These are phyloP conservation scores for Nansenia antarctica DNA, from an alignment of 2,113 vertebrate species.

Conservation along the genomic window DNA sequence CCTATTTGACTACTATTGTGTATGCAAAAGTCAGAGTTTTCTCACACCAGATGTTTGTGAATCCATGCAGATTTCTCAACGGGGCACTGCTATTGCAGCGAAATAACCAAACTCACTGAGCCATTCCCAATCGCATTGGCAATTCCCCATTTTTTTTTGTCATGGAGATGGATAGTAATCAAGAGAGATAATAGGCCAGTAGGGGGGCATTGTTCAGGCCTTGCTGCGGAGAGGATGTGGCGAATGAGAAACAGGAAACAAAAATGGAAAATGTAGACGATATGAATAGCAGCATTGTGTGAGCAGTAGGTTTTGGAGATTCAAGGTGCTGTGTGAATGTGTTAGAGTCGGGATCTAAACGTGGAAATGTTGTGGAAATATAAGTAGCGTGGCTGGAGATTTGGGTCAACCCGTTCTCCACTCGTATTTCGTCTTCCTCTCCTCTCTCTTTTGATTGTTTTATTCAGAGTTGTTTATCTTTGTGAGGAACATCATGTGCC, in stretches of 20 bases:
- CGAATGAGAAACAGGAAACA: constrained; percentile 47
- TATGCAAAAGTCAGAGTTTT: neutral
- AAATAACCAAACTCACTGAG: constrained; percentile 47
- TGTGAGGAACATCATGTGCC: neutral
- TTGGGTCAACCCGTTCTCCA: neutral
- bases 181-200: constrained; percentile 56
- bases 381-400: neutral
- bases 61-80: constrained; percentile 50
- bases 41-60: constrained; percentile 65
- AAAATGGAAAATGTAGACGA: constrained; percentile 33
- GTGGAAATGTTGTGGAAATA: neutral
- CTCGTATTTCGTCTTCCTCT: neutral
- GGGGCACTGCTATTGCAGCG: constrained; percentile 21
- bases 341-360: neutral
- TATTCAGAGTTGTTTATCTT: neutral
- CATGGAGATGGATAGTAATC: constrained; percentile 44
- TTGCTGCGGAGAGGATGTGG: constrained; percentile 51
- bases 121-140: constrained; percentile 39
- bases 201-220: constrained; percentile 45
- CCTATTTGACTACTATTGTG: neutral
- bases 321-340: constrained; percentile 43
- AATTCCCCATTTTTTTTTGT: constrained; percentile 30
- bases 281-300: constrained; percentile 31
- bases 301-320: constrained; percentile 31
- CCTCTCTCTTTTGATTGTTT: neutral